Evolutionary conservation across 2,113 vertebrate species (phyloP).

Genomic region (Callithrix jacchus): DNA sequence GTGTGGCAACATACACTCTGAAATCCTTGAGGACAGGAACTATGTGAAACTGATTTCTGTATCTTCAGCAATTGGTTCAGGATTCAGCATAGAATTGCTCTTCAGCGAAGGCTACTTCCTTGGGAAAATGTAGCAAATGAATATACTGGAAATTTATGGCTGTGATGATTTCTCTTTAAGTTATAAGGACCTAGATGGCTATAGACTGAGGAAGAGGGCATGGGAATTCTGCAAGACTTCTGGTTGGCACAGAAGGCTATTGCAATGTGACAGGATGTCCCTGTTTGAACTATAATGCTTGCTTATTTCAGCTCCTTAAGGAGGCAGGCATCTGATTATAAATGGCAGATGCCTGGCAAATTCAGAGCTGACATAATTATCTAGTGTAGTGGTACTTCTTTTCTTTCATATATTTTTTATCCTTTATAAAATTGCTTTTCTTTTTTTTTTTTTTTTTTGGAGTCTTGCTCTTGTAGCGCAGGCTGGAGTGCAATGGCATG

Average conservation of each 20-base stretch:
- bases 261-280: not conserved
- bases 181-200: not conserved
- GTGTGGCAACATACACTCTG: not conserved
- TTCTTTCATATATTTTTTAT: not conserved
- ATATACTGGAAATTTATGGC: not conserved
- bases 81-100: not conserved
- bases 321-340: not conserved
- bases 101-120: not conserved
- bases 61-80: not conserved
- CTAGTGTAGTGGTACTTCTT: not conserved
- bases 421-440: not conserved
- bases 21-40: not conserved
- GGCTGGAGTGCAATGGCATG: no score
- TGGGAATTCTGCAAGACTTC: not conserved
- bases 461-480: no score
- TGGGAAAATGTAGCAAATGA: not conserved
- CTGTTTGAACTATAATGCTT: not conserved
- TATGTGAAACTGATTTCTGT: not conserved
- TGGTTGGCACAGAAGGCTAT: not conserved
- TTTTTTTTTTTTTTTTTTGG: no score
- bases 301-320: not conserved
- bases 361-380: constrained; percentile 22
- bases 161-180: not conserved
- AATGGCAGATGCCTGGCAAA: constrained; percentile 10
- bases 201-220: not conserved